Base-by-base conservation (phyloP, 2,797 vertebrate species). In the Galago senegalensis region DNA sequence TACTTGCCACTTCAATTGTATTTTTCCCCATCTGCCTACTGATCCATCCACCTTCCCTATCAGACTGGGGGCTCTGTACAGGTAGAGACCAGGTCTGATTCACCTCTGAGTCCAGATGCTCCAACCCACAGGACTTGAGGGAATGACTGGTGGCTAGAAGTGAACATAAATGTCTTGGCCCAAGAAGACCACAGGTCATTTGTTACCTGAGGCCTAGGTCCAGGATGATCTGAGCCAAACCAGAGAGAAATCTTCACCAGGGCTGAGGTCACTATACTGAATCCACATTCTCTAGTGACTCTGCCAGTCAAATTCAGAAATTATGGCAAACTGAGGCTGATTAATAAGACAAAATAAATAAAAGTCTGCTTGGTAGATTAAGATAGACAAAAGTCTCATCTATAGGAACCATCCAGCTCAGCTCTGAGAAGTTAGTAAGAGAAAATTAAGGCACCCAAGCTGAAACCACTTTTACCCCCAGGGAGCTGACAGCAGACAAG, bases 31-130 rank as follows among this genome's bases (percentile, higher is more conserved):
- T 73, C 31, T 83, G 49, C 63, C 86, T 94, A 61, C 3, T 70
- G 23, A 75, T 43, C 11, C 16, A 80, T 16, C 53, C 61, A 87
- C 49, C 67, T 85, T 89, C 21, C 67, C 40, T 43, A 34, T 31
- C 79, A 87, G 40, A 91, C 73, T 23, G 7, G 18, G 67, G 86
- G 37, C 61, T 91, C 85, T 92, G 81, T 43, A 96, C 43, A 92
- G 63, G 43, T 87, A 25, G 86, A 91, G 40, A 86, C 20, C 46
- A 93, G 75, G n/a, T 63, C 70, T 86, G 94, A 85, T 87, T 90
- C 73, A 77, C 43, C 46, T 65, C 12, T 7, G 25, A 69, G 81
- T 87, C 63, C 69, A 93, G 75, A 69, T 16, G 73, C 6, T 27
- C 43, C n/a, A 5, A 95, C 3, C 53, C 37, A 92, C 3, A 80